Base-by-base conservation (phyloP, 2,113 vertebrate genomes). In the Nesogale talazaci region DNA sequence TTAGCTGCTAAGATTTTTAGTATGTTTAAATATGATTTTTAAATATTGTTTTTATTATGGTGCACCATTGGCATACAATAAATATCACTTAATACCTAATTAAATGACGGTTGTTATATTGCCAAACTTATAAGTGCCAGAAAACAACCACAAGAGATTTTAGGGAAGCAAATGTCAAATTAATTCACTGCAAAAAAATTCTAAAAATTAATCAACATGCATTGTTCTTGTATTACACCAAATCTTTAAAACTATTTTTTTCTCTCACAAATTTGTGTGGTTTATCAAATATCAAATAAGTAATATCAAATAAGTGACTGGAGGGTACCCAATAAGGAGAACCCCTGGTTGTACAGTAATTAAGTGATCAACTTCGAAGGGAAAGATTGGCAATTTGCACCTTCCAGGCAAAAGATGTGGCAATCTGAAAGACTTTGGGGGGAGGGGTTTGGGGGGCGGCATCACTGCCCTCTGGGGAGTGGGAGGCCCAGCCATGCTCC, bases 1-100 rank as follows among this genome's bases (percentile, higher is more conserved):
- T 57, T 87, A 76, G 69, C 61, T 90, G n/a, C 42, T n/a, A 85
- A 27, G 11, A 61, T 82, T 77, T 77, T 6, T 36, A 81, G 31
- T 85, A 57, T 63, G 86, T 85, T 90, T 46, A 81, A 57, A 57
- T 65, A 52, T 90, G 29, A 69, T 90, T 77, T 77, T 67, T 29
- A 61, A 25, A 61, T 52, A 88, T 81, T 67, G 11, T 86, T 65
- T 56, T 90, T 83, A 80, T 76, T 81, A 80, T 88, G 23, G 63
- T 83, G 6, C 46, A 19, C 25, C 40, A 57, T n/a, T 59, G 6
- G 17, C 9, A 67, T 20, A 57, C 29, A 84, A 59, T 8, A 10
- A 65, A 86, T 85, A 72, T 2, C 7, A 89, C 25, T 76, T 75
- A 69, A 70, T 63, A 59, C 1, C 8, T 16, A 82, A 27, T 57